Conservation (phyloP, 2,888 invertebrate genomes). For the Euclidia mi region DNA sequence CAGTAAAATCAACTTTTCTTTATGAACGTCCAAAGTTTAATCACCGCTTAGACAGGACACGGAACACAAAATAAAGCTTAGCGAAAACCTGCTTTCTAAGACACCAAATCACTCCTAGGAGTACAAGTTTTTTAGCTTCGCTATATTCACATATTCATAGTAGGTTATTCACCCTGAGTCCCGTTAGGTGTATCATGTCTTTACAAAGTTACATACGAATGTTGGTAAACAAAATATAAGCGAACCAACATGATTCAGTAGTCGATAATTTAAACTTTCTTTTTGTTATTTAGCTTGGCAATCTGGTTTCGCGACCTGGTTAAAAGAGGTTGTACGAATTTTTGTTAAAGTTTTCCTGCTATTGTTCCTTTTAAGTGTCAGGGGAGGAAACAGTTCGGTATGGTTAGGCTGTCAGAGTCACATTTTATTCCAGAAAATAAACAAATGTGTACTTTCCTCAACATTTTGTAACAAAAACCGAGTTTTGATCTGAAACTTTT, state of each 20-base stretch:
- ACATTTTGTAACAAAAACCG: no score
- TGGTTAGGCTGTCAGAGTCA: no score
- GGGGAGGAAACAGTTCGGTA: no score
- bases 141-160: slow-evolving; percentile 27
- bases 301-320: slow-evolving; percentile 3
- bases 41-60: no score
- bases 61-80: neutral
- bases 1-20: no score
- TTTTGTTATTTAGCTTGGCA: slow-evolving; percentile 13
- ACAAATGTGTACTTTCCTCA: no score
- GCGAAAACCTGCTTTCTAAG: neutral
- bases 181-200: slow-evolving; percentile 36
- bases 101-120: slow-evolving; percentile 1
- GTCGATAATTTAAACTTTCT: slow-evolving; percentile 27
- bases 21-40: no score
- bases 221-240: slow-evolving; percentile 51
- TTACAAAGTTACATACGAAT: slow-evolving; percentile 13
- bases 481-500: no score
- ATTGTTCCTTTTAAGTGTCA: neutral
- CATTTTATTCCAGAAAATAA: no score
- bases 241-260: slow-evolving; percentile 23
- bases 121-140: slow-evolving; percentile 15
- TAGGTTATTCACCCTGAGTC: slow-evolving; percentile 45
- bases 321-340: neutral
- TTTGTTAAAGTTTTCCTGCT: neutral